Evolutionary conservation across 2,797 vertebrate genomes (phyloP), one percentile per base, ranked within the genome.

Genomic region (Gorsachius magnificus): DNA sequence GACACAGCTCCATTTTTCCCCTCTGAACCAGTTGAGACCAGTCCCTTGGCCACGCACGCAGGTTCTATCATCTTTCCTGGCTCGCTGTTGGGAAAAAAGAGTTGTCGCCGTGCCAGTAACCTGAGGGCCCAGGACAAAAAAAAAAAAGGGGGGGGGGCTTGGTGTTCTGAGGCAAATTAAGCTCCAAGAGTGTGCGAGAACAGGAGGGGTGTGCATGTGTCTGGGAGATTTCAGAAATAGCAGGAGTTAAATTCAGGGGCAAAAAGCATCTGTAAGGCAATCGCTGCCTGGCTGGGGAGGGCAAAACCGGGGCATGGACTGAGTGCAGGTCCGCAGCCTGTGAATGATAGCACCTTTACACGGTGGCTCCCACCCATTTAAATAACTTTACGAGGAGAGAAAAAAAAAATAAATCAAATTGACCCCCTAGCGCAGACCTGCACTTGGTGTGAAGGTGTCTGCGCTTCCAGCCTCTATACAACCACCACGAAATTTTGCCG

Each of bases 1-100:
- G 97, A 98, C 98, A 98, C 97, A 96, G 97, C 98, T 98, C 96
- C 94, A 86, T 98, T 96, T 97, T 96, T 87, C 78, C 97, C 95
- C 95, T 97, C 97, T 94, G 95, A 98, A 98, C 98, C 98, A 98
- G 98, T 98, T 98, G 97, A 98, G 98, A 98, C 99, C 97, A 98
- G 98, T 98, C 98, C 98, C 97, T 98, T 99, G 98, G 98, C 98
- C 98, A 98, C 95, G 98, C 97, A 98, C 94, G 83, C 90, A 87
- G 97, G 98, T 98, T 97, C 97, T 98, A 97, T 98, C 98, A 98
- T 98, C 98, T 98, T 98, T 98, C 97, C 97, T 98, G 97, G 97
- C 97, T 98, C 87, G 53, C 97, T 97, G 97, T 95, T 98, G 97
- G 97, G 98, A 98, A 97, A 98, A 98, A 96, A 83, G 89, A 90